phyloP scores from a whole-genome alignment of 2,888 invertebrate species.

The Oxytorus armatus region DNA sequence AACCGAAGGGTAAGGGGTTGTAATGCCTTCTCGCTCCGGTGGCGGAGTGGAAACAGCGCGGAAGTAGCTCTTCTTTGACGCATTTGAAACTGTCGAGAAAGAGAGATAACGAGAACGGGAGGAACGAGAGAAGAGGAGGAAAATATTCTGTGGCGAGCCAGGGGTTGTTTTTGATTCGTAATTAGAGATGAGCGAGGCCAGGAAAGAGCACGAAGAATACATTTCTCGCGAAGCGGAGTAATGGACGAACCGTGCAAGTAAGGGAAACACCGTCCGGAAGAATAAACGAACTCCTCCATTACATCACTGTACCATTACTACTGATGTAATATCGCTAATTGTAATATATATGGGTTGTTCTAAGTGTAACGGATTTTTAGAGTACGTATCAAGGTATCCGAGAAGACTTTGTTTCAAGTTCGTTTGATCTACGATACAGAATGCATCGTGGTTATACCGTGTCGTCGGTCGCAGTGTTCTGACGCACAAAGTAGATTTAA shows the following conservation, averaged over 20 bases:
- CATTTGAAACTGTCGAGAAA: constrained; percentile 35
- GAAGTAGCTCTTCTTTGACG: constrained; percentile 48
- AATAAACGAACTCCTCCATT: constrained; percentile 30
- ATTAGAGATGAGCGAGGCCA: constrained; percentile 81
- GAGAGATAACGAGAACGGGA: background rate
- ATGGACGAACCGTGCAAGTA: constrained; percentile 74
- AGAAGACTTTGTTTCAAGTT: no score
- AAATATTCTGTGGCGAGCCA: constrained; percentile 68
- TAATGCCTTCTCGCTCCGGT: constrained; percentile 60
- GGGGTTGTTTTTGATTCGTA: constrained; percentile 81
- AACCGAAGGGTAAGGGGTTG: constrained; percentile 40
- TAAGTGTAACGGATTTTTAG: no score
- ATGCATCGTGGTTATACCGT: no score
- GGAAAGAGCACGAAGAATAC: constrained; percentile 74
- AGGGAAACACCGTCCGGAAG: constrained; percentile 70
- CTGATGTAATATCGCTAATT: no score
- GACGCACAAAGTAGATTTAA: no score
- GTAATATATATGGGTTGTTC: no score
- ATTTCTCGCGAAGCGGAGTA: constrained; percentile 72
- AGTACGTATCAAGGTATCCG: no score
- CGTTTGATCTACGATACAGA: no score
- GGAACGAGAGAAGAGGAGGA: constrained; percentile 21
- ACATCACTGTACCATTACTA: no score
- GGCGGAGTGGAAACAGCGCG: constrained; percentile 61
- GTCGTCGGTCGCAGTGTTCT: no score